Base-by-base conservation (phyloP, 2,113 vertebrate species). In the Rutilus rutilus region DNA sequence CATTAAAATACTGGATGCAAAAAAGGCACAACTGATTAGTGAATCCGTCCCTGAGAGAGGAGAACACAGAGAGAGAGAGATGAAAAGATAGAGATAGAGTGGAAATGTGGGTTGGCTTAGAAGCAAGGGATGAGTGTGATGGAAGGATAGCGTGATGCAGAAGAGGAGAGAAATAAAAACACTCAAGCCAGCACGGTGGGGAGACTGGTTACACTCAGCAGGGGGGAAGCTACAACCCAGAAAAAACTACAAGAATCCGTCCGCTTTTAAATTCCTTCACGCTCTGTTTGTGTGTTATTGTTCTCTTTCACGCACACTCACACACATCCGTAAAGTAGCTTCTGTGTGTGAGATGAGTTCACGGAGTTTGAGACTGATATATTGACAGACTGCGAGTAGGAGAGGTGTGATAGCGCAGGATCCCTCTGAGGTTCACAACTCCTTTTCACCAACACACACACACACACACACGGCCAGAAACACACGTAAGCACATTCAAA, bases 331-430 rank as follows among this genome's bases (percentile, higher is more conserved):
- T 50, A 77, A 54, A 78, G 52, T 77, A 73, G 25, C 23, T 76
- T 71, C 25, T 69, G 39, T 11, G 57, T 75, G 85, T 76, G 54
- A 57, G 60, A 62, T 23, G 59, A 78, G 76, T 86, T 87, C 59
- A 78, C 75, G 14, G 52, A 75, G 52, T 84, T 87, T 89, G 84
- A 47, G 52, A 74, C 82, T 86, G 86, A 89, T 83, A 83, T 83
- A 82, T 78, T 84, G 85, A 89, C 88, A 89, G 88, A 84, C 86
- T 77, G 88, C 79, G 85, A 82, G 86, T 88, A 89, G 86, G 86
- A 87, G 86, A 85, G 69, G 88, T 87, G 86, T 85, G 78, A 89
- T 64, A 82, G 85, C 75, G 39, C 82, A 81, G 60, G 80, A 78
- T 89, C 82, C 85, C 84, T 86, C 78, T 71, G 82, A 86, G 88